Evolutionary conservation across 2,888 invertebrate genomes (phyloP), one percentile per base, ranked within the genome.

Genomic region (Esperia sulphurella): DNA sequence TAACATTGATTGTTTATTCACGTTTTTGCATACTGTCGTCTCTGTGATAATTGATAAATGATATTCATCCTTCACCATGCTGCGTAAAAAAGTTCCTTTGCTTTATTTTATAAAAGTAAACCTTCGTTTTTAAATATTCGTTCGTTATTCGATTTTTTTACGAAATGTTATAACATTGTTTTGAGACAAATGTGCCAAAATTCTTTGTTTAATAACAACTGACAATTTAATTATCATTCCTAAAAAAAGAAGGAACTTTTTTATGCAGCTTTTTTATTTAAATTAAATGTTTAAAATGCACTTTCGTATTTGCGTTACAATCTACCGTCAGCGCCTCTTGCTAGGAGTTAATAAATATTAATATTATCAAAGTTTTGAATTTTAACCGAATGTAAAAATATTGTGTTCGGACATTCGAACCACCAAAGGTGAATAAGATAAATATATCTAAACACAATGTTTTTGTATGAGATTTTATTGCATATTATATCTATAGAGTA

Each of bases 401-500:
- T 75, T 66, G 68, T 67, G 64, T 68, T 72, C 61, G 12, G 21
- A 35, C 8, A 10, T 42, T 43, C 39, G 33, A 39, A 9, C 30
- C 9, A 39, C 28, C 8, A 30, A 47, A 47, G 29, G 8, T 41
- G 46, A 37, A 48, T 45, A 49, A 45, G 47, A 48, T 46, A 51
- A 58, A 54, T 52, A 59, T 62, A 67, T 77, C 69, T 63, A 67
- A 72, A 75, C 72, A 58, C 61, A 61, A 71, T 65, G 72, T 57
- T 71, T 57, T 69, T 68, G 72, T 73, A 41, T 33, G 65, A 75
- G 61, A 79, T 80, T 83, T 83, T 79, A 86, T 81, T 81, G 81
- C 79, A 78, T 84, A 83, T 82, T 83, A 70, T 76, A 75, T 75
- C 64, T 61, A 77, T 83, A 84, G 74, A 50, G 75, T 87, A 85